Percentiles rank a stretch among this genome's conserved stretches.
These are phyloP conservation scores for Dione vanillae DNA, from an alignment of 2,888 invertebrate genomes.

Conservation along the genomic window DNA sequence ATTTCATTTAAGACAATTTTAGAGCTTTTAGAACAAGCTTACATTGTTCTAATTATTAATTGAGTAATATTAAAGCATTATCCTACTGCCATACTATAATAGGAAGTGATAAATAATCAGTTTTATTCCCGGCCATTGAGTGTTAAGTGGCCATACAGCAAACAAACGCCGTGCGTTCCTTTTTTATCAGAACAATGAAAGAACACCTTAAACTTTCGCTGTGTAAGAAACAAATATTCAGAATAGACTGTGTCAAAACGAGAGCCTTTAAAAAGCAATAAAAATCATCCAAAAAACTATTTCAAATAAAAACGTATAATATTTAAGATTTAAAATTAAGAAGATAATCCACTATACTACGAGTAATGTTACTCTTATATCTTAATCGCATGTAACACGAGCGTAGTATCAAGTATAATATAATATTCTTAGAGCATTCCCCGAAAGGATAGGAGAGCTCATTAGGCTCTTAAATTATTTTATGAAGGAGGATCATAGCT, in stretches of 20 bases:
- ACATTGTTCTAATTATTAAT: too few relatives aligned
- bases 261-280: too few relatives aligned
- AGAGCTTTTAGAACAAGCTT: too few relatives aligned
- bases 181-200: not conserved
- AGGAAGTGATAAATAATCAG: too few relatives aligned
- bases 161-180: not conserved
- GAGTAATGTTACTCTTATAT: conserved; percentile 2
- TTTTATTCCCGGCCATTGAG: not conserved
- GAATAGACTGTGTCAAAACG: too few relatives aligned
- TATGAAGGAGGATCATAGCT: not conserved
- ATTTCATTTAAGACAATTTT: too few relatives aligned
- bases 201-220: too few relatives aligned
- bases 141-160: not conserved
- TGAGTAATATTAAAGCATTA: too few relatives aligned
- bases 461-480: not conserved
- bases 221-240: too few relatives aligned
- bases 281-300: too few relatives aligned
- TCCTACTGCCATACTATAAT: too few relatives aligned
- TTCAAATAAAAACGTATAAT: not conserved
- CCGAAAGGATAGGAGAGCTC: not conserved
- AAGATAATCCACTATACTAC: not conserved
- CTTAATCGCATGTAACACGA: not conserved
- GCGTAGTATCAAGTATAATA: not conserved
- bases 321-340: not conserved
- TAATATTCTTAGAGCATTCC: conserved; percentile 2